These are phyloP conservation scores for Piliocolobus tephrosceles DNA, from an alignment of 2,113 vertebrate genomes.

Conservation along the genomic window DNA sequence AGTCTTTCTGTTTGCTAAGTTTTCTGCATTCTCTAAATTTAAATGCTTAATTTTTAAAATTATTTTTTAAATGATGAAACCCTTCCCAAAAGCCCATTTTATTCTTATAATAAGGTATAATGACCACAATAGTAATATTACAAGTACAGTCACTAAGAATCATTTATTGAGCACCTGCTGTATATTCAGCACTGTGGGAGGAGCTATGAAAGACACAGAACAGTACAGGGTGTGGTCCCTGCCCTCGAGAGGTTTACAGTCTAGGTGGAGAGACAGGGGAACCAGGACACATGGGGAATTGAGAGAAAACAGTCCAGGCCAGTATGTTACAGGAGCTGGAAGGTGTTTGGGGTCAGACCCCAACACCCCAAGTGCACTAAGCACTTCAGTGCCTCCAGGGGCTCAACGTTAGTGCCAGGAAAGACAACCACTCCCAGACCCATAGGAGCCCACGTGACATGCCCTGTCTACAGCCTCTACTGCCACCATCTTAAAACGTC, in stretches of 20 bases:
- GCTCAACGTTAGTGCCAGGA: neutral
- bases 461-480: neutral
- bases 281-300: neutral
- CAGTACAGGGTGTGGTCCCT: neutral
- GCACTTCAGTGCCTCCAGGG: neutral
- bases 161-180: slow-evolving; percentile 79
- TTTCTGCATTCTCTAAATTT: neutral
- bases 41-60: neutral
- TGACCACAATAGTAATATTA: neutral
- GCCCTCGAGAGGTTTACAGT: slow-evolving; percentile 26
- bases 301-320: neutral
- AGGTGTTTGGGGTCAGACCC: neutral
- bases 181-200: slow-evolving; percentile 30
- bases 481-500: neutral
- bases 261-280: neutral
- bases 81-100: neutral
- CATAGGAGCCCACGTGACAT: fast-evolving
- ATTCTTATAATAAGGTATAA: neutral
- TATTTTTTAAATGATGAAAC: neutral
- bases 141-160: slow-evolving; percentile 15
- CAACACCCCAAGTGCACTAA: neutral
- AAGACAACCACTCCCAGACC: neutral
- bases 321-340: neutral
- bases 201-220: neutral
- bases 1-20: neutral